Evolutionary conservation across 2,888 invertebrate species (phyloP).

Genomic region (Seladonia tumulorum): DNA sequence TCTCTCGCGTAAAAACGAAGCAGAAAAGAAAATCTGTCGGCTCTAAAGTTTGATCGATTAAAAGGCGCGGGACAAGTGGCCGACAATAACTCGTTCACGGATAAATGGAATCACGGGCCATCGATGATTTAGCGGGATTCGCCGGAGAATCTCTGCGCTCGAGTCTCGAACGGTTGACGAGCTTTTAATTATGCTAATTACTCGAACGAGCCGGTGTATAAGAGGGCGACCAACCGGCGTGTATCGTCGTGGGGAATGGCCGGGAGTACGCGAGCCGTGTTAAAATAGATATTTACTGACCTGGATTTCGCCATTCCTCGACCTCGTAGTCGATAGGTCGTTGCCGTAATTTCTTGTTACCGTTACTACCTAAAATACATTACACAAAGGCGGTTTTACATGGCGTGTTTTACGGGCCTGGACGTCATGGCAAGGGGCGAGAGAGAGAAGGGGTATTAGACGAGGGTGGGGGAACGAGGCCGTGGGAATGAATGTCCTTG

Average conservation of each 20-base stretch:
- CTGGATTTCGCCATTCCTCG: conserved; percentile 90
- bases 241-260: conserved; percentile 67
- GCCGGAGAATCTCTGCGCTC: conserved; percentile 48
- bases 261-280: conserved; percentile 53
- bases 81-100: conserved; percentile 62
- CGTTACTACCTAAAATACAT: conserved; percentile 85
- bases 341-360: conserved; percentile 86
- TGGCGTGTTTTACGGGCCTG: conserved; percentile 44
- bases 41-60: conserved; percentile 49
- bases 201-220: conserved; percentile 59
- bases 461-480: too few relatives aligned
- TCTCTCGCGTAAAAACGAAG: not conserved
- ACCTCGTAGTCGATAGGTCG: conserved; percentile 88
- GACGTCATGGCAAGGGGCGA: conserved; percentile 17
- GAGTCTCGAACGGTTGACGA: conserved; percentile 60
- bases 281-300: conserved; percentile 84
- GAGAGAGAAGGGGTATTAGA: not conserved
- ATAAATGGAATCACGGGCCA: conserved; percentile 69
- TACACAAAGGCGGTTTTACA: conserved; percentile 69
- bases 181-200: conserved; percentile 76
- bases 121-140: conserved; percentile 69
- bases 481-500: conserved; percentile 43
- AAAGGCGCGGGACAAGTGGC: conserved; percentile 30
- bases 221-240: conserved; percentile 52
- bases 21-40: conserved; percentile 32